Base-by-base conservation (phyloP, 2,888 invertebrate species). In the Gnatocerus cornutus region DNA sequence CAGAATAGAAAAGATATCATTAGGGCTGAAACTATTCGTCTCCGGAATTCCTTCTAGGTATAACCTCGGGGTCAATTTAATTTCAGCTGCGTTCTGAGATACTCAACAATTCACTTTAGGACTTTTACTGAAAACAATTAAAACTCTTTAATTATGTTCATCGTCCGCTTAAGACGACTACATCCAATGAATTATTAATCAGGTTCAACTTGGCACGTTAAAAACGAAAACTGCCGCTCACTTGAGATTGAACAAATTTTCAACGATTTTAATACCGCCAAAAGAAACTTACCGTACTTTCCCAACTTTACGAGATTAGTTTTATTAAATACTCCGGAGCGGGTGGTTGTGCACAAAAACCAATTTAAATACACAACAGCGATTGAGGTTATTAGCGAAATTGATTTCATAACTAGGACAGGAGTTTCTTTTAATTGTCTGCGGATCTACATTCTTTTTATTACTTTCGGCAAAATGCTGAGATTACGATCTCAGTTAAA, bases 141-240 rank as follows among this genome's bases (percentile, higher is more conserved):
- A 65, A 65, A 55, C 56, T 56, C 63, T 52, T 63, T 63, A 63
- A 63, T 65, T 65, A 56, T 65, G 63, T 53, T 63, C 56, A 52
- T 65, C 56, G 48, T 45, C 45, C 41, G 30, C 53, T 55, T 55
- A 52, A 62, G 33, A 50, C 29, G 39, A 10, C 56, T 45, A 43
- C 65, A 33, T 13, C 46, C 30, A 14, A 65, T 55, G 65, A 65
- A 65, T 65, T 56, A 46, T 65, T 65, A 63, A 63, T 53, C 41
- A 37, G 43, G 29, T 53, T 46, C 29, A 45, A 59, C 29, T 33
- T 59, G 59, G 10, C n/a, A 16, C 29, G 46, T 46, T 59, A 59
- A 59, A 45, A 59, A 59, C 59, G 14, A 6, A 27, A 0, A 53
- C 53, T 9, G 53, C 7, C 53, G 53, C 48, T 50, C 21, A 29